phyloP scores from a whole-genome alignment of 2,797 vertebrate genomes.

The Gallinago stenura region DNA sequence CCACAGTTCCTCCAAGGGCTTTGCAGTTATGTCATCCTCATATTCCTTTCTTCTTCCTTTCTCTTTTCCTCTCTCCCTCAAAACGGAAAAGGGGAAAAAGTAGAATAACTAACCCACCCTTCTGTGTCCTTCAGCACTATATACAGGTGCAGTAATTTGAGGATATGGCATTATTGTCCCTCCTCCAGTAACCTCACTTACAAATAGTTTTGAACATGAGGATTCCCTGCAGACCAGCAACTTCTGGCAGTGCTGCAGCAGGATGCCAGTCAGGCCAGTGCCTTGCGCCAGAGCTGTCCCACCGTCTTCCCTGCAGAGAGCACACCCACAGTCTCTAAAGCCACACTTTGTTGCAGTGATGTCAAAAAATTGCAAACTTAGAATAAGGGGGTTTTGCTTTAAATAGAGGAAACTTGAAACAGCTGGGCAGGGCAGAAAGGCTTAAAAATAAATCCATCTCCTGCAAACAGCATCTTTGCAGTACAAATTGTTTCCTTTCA shows the following conservation, averaged over 20 bases:
- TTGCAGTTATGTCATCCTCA: background rate
- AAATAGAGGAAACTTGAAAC: background rate
- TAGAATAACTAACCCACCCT: background rate
- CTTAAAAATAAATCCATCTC: background rate
- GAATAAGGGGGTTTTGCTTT: background rate
- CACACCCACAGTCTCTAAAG: background rate
- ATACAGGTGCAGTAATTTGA: background rate
- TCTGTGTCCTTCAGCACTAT: background rate
- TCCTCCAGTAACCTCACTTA: background rate
- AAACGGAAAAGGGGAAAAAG: background rate
- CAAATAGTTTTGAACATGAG: background rate
- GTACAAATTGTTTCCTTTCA: background rate
- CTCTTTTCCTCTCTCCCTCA: background rate
- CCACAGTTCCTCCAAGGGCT: background rate
- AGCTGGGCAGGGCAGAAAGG: background rate
- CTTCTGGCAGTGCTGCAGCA: background rate
- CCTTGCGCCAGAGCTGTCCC: fast-evolving
- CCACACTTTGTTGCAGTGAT: background rate
- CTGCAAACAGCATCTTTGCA: background rate
- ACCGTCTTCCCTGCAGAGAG: background rate
- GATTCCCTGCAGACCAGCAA: background rate
- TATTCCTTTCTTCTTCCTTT: background rate
- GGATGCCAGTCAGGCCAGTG: fast-evolving
- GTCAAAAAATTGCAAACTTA: background rate
- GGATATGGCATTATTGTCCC: background rate